Evolutionary conservation across 2,113 vertebrate genomes (phyloP).

Genomic region (Girardinichthys multiradiatus): DNA sequence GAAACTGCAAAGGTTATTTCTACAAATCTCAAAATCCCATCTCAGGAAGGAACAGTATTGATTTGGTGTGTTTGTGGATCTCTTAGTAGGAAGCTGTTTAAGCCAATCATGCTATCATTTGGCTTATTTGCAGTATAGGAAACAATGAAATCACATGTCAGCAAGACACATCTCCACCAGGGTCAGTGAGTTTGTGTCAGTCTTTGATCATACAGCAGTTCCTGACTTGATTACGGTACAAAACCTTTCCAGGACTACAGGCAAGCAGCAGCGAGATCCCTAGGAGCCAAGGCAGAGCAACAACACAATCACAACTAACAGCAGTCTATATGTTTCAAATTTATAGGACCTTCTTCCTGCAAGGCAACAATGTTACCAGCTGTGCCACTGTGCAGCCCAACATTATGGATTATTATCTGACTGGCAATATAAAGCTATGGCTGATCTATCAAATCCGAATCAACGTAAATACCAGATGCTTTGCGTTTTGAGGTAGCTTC

Average conservation of each 20-base stretch:
- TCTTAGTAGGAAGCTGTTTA: neutral
- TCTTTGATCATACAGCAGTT: neutral
- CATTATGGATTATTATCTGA: no score
- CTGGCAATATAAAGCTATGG: no score
- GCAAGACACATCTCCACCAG: neutral
- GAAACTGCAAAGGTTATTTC: slow-evolving; percentile 15
- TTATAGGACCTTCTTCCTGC: no score
- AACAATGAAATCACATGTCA: neutral
- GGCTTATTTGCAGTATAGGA: neutral
- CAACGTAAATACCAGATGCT: no score
- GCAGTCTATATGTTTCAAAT: no score
- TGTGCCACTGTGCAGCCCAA: no score
- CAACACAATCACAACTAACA: neutral
- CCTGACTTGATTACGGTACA: neutral
- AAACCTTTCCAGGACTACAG: neutral
- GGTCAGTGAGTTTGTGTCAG: neutral
- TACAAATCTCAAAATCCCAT: slow-evolving; percentile 1
- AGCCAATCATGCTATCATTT: neutral
- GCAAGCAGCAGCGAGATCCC: neutral
- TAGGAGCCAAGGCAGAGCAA: neutral
- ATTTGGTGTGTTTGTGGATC: neutral
- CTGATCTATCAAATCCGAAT: no score
- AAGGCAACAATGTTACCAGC: no score
- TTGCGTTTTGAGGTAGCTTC: no score
- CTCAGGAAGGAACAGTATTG: neutral